Base-by-base conservation (phyloP, 2,797 vertebrate genomes). In the Hirundo rustica region DNA sequence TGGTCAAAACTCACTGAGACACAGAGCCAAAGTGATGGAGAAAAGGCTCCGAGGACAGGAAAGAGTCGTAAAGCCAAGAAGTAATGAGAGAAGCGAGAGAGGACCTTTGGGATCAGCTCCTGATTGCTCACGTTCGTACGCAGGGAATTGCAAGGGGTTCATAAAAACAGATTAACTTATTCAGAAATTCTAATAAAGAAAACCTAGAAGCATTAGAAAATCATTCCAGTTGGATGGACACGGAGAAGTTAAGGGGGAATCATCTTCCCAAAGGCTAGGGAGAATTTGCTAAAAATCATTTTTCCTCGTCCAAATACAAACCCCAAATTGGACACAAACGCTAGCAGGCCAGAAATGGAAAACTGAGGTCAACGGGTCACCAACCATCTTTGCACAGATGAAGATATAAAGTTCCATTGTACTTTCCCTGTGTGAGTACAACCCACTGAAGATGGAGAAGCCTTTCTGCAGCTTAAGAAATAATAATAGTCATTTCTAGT, bases 141-240 rank as follows among this genome's bases (percentile, higher is more conserved):
- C 1, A 51, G 70, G 51, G 73, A 81, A 80, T 3, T 76, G 66
- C 27, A 14, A 73, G 77, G 48, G 5, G 29, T 55, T 78, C 47
- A 81, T 73, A 92, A 88, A 88, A 92, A 4, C n/a, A 88, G 74
- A 85, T 54, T 34, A 79, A 44, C 60, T 65, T 85, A 34, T 38
- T 87, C 68, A 85, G 62, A 88, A 86, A 92, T 92, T 75, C 55
- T 89, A 93, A 81, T 72, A 47, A 44, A 64, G 78, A 83, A 81
- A 91, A 73, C 19, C n/a, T 81, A 90, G 66, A 75, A 92, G 55
- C 66, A 73, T 86, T 78, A 70, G 66, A 68, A 82, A 91, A 74
- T 19, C 11, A 53, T 88, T 88, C 50, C 65, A 83, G 26, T 53
- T 79, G 75, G 66, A 81, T 13, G 32, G 36, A 62, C 29, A 17